Percentiles rank a stretch among this genome's conserved stretches.
These are phyloP conservation scores for Neodon shergylaensis DNA, from an alignment of 2,113 vertebrate genomes.

Conservation along the genomic window DNA sequence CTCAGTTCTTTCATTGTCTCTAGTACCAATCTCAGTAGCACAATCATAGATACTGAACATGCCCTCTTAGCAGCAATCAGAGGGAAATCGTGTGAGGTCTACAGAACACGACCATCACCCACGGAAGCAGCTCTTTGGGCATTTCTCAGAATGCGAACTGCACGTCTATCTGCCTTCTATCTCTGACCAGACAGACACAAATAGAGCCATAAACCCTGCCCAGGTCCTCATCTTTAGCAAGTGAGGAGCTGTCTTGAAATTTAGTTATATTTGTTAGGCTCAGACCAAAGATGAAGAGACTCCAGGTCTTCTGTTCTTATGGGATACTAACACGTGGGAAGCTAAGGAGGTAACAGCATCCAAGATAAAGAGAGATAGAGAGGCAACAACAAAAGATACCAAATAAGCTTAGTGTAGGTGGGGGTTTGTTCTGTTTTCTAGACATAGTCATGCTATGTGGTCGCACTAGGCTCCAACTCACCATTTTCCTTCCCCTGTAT, in stretches of 20 bases:
- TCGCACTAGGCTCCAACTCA: background rate
- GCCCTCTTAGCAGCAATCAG: background rate
- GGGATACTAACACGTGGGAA: slow-evolving; percentile 44
- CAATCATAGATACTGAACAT: background rate
- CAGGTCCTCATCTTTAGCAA: background rate
- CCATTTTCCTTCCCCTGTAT: too few relatives aligned
- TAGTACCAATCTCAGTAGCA: background rate
- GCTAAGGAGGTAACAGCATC: slow-evolving; percentile 53
- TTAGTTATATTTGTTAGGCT: background rate
- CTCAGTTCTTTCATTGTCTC: background rate
- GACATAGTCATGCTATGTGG: background rate
- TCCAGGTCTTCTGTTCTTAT: background rate
- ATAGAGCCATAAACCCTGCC: background rate
- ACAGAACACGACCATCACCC: background rate
- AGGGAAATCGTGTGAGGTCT: background rate
- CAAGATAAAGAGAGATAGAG: background rate
- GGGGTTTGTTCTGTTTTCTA: background rate
- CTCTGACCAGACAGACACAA: background rate
- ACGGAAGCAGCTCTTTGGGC: background rate
- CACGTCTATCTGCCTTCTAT: background rate
- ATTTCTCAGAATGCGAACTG: background rate
- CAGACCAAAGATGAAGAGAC: background rate
- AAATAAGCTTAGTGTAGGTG: background rate
- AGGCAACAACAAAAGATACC: slow-evolving; percentile 41
- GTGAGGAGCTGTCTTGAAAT: background rate